These are phyloP conservation scores for Calidris pugnax DNA, from an alignment of 2,113 vertebrate species.

Conservation along the genomic window DNA sequence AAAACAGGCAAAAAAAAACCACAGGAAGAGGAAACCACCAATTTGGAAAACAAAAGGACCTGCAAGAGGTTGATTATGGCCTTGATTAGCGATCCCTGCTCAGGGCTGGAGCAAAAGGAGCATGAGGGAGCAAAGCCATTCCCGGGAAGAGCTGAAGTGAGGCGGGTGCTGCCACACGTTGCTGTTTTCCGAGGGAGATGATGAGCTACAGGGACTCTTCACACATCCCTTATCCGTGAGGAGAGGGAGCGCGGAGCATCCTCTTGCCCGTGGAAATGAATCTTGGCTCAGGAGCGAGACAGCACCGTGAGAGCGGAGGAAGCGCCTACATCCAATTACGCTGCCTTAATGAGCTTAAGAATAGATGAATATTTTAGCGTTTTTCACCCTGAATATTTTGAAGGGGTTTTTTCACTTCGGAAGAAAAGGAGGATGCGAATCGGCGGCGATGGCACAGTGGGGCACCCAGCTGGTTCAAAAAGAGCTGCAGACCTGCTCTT, in stretches of 20 bases:
- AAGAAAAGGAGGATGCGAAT: background rate
- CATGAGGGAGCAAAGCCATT: background rate
- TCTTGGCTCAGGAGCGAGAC: background rate
- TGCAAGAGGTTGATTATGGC: background rate
- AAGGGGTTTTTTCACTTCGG: background rate
- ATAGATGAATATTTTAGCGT: background rate
- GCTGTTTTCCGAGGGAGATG: background rate
- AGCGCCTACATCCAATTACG: background rate
- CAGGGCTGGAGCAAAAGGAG: background rate
- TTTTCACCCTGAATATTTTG: background rate
- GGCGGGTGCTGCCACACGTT: background rate
- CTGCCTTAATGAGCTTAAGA: background rate
- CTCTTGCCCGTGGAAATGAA: background rate
- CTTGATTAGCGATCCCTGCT: background rate
- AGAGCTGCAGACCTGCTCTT: accelerated
- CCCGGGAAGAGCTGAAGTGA: background rate
- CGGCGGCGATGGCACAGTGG: accelerated
- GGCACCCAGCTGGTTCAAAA: background rate
- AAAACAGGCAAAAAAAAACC: background rate
- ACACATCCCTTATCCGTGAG: accelerated
- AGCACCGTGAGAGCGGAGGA: background rate
- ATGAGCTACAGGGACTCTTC: background rate
- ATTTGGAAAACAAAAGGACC: background rate
- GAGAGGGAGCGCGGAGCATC: background rate
- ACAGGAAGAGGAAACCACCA: background rate